Base-by-base conservation (phyloP, 2,113 vertebrate species). In the Tachycineta bicolor region DNA sequence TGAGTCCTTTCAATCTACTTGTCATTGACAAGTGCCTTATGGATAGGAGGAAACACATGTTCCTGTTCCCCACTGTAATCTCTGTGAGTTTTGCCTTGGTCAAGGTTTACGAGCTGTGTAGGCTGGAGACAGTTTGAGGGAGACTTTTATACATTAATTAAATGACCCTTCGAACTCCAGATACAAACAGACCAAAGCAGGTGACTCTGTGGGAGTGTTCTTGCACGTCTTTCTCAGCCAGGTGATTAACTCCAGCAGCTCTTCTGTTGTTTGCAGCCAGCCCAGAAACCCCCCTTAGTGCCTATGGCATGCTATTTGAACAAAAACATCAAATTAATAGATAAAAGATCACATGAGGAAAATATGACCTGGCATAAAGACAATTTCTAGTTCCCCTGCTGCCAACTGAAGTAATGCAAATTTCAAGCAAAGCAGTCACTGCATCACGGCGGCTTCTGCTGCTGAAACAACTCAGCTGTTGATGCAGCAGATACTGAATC, bases 41-140 rank as follows among this genome's bases (percentile, higher is more conserved):
- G 7, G 62, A 43, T n/a, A 28, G 0, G 0, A 83, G 46, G 60
- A 58, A 83, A n/a, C 13, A 59, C 16, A 2, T 4, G 3, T 20
- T 41, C 34, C 76, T 59, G 14, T 44, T 89, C 7, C 22, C 21
- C 19, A 11, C 28, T 44, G 52, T 20, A 37, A 68, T 60, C 29
- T 60, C 64, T 28, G 34, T 9, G 33, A 87, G 19, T 24, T 89
- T 90, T 50, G n/a, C 49, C 31, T 76, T 50, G 19, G 23, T 37
- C 39, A 53, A 46, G 47, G 14, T 4, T 50, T 43, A 43, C 0
- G 5, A 84, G 33, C 56, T 47, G 11, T 44, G 65, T 28, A 46
- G 14, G 14, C 5, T 55, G 15, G 41, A 31, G 7, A 34, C 18
- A 69, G 12, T 62, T 29, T 65, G 26, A 7, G 4, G 33, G 37